Base-by-base conservation (phyloP, 2,888 invertebrate genomes). In the Zeuzera pyrina region DNA sequence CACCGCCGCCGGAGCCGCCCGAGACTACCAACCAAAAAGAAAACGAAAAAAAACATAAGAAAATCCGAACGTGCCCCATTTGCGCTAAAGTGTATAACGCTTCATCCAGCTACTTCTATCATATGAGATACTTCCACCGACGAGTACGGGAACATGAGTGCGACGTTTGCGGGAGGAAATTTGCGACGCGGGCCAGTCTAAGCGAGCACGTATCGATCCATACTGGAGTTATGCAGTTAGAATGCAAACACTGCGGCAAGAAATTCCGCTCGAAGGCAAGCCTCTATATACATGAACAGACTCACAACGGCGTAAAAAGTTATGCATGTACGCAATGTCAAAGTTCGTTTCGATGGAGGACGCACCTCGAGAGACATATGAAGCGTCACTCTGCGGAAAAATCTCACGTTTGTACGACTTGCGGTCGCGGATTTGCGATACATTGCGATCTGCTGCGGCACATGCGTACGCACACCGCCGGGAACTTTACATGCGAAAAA, bases 101-200 rank as follows among this genome's bases (percentile, higher is more conserved):
- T n/a, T 52, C 73, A 0, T 84, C 84, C 2, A 81, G 81, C 49
- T 72, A 83, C 39, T 79, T 79, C 51, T 85, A 86, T 45, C 87
- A 87, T 49, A 49, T 86, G 39, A 84, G 78, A 38, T 68, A 85
- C 48, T 63, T 66, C 7, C 87, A 87, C 55, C 57, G 54, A 1
- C 63, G 66, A 6, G 54, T 61, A 13, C 74, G 76, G 37, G 73
- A 79, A 33, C 74, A 83, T 53, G 61, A 61, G 21, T 87, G 87
- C 45, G 64, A 68, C 3, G 57, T 69, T 24, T 87, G 87, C 52
- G 77, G 74, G 0, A 63, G 72, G 22, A 64, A 57, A 27, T 86
- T 86, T 47, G 72, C 74, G 0, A 74, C 79, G 26, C 76, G 72
- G 37, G 62, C 58, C 5, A 57, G 65, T n/a, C 62, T 85, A 7